phyloP scores from a whole-genome alignment of 37 sponge, comb jelly and placozoan species.

The Haliclona indistincta region DNA sequence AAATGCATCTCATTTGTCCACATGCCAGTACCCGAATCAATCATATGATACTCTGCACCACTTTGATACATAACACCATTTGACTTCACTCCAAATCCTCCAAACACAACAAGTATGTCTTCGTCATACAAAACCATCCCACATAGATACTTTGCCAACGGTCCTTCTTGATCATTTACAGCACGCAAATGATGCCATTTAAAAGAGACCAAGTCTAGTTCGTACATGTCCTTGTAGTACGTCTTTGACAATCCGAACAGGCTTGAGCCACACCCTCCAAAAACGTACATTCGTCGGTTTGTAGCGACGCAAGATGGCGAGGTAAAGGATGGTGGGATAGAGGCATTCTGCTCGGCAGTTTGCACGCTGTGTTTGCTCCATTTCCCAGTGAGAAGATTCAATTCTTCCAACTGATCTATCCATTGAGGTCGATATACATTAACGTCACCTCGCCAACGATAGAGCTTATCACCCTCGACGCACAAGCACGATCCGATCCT shows the following conservation, averaged over 20 bases:
- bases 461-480: background rate
- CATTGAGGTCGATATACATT: too few relatives aligned
- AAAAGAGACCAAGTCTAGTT: constrained; percentile 19
- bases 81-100: background rate
- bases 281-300: constrained; percentile 9
- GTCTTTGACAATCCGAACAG: constrained; percentile 12
- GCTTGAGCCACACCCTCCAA: constrained; percentile 43
- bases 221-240: constrained; percentile 7
- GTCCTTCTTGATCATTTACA: constrained; percentile 25
- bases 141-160: constrained; percentile 47
- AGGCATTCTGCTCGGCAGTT: background rate
- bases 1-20: constrained; percentile 85
- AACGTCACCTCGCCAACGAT: constrained; percentile 5
- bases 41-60: constrained; percentile 22
- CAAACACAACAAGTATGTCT: constrained; percentile 19
- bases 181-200: constrained; percentile 19
- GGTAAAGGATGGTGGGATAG: background rate
- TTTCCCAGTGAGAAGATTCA: background rate
- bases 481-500: background rate
- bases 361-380: background rate
- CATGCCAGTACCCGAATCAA: background rate
- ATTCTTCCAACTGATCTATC: background rate
- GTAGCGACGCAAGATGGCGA: background rate
- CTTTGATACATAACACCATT: background rate
- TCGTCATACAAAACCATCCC: constrained; percentile 50